Conservation (phyloP, 2,113 vertebrate genomes). For the Lucifuga dentata region DNA sequence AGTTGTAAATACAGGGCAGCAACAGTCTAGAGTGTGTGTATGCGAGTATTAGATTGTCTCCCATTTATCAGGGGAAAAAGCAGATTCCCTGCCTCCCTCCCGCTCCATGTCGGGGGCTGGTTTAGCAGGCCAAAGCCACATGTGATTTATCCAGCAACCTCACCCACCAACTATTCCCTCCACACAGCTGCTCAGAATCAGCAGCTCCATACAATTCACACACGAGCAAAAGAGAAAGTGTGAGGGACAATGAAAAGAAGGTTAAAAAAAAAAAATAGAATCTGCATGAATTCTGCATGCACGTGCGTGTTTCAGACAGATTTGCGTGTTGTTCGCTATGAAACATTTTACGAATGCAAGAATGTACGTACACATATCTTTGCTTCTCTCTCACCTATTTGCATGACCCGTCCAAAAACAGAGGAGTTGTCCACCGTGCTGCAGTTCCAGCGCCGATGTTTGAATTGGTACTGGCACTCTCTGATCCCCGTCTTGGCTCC, state of each 20-base stretch:
- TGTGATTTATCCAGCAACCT: slow-evolving; percentile 77
- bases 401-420: slow-evolving; percentile 95
- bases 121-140: slow-evolving; percentile 67
- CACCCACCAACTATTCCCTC: slow-evolving; percentile 75
- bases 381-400: slow-evolving; percentile 87
- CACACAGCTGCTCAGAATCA: slow-evolving; percentile 76
- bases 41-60: slow-evolving; percentile 47
- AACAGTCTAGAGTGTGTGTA: slow-evolving; percentile 35
- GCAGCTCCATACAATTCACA: slow-evolving; percentile 40
- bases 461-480: slow-evolving; percentile 97
- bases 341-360: too few species aligned
- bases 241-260: slow-evolving; percentile 8
- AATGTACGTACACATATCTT: background rate
- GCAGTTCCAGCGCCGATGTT: slow-evolving; percentile 97
- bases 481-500: slow-evolving; percentile 96
- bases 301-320: too few species aligned
- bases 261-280: background rate
- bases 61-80: slow-evolving; percentile 63
- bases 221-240: slow-evolving; percentile 4
- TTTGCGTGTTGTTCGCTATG: too few species aligned
- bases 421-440: slow-evolving; percentile 96
- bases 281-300: too few species aligned
- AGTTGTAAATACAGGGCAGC: slow-evolving; percentile 63
- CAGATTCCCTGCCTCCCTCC: slow-evolving; percentile 60
- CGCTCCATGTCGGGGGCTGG: slow-evolving; percentile 59